A percentile compares a stretch with the other conserved stretches of the same genome.
Evolutionary conservation across 2,888 invertebrate species (phyloP).

Genomic region (Empis livida): DNA sequence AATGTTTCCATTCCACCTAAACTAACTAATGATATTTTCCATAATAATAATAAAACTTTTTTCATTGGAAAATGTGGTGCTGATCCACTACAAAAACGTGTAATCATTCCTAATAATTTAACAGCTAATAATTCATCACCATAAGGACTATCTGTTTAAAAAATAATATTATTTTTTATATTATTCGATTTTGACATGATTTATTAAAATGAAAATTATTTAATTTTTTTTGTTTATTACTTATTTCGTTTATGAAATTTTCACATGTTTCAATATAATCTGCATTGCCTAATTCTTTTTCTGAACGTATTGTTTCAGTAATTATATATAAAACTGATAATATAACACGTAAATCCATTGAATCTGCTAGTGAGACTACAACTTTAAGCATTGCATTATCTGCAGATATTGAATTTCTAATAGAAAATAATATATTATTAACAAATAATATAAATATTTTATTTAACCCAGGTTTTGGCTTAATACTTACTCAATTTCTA

Average conservation of each 20-base stretch:
- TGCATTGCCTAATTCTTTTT: conserved; percentile 35
- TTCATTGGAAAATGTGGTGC: conserved; percentile 98
- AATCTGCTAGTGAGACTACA: conserved; percentile 77
- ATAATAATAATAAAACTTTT: conserved; percentile 84
- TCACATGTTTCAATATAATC: conserved; percentile 40
- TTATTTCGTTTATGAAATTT: conserved; percentile 45
- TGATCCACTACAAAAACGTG: conserved; percentile 87
- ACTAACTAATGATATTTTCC: conserved; percentile 89
- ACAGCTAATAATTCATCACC: conserved; percentile 78
- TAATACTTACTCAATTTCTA: conserved; percentile 87
- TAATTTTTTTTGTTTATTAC: conserved; percentile 17
- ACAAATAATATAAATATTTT: no score
- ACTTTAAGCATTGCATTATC: conserved; percentile 61
- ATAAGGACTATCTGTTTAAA: conserved; percentile 30
- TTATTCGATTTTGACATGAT: no score
- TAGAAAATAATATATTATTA: no score
- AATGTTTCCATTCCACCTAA: conserved; percentile 83
- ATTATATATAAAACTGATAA: conserved; percentile 89
- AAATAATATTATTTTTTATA: background rate
- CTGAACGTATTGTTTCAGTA: conserved; percentile 82
- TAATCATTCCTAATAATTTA: conserved; percentile 89
- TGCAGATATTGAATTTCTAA: conserved; percentile 51
- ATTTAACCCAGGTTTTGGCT: no score
- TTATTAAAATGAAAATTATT: background rate
- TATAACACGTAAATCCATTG: conserved; percentile 80